Evolutionary conservation across 2,113 vertebrate genomes (phyloP), one percentile per base, ranked within the genome.

Genomic region (Onychostoma macrolepis): DNA sequence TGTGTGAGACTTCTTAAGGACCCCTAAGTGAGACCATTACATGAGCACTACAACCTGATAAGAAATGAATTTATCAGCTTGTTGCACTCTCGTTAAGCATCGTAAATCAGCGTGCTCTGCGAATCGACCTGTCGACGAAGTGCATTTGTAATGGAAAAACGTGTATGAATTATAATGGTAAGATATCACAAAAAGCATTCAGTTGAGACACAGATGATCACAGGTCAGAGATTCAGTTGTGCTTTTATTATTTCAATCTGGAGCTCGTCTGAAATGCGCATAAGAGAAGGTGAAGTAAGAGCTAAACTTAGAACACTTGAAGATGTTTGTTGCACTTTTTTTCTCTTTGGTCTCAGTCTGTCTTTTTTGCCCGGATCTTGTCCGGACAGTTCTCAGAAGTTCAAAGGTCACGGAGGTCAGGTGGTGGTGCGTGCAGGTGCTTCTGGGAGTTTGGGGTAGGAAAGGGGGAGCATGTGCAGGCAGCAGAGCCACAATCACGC

Each of bases 401-500:
- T 90, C 87, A 91, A 71, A 6, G 50, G 90, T 91, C 90, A 36
- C 8, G 1, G 0, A 80, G 50, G 86, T 88, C 91, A 28, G 79
- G 45, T 86, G 71, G 36, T 21, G 33, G 65, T 50, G 72, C 85
- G 15, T 24, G 77, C 95, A 96, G 96, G 95, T 96, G 95, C 91
- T 75, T 89, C 76, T 79, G 50, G 5, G 6, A 80, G 13, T 0
- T 1, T 87, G 72, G 83, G 9, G 6, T 83, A 19, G 0, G 3
- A 87, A 12, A 84, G 26, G 15, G 83, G 38, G 86, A 85, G 90
- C 80, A 78, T 0, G n/a, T 83, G 88, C 79, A 87, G 86, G 86
- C 38, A 86, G 87, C 90, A 89, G 90, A 92, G 92, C 89, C 36
- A 83, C 93, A 94, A 94, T 96, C 96, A 95, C 91, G 92, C 83